Evolutionary conservation across 2,888 invertebrate species (phyloP).

Genomic region (Thecocarcelia acutangulata): DNA sequence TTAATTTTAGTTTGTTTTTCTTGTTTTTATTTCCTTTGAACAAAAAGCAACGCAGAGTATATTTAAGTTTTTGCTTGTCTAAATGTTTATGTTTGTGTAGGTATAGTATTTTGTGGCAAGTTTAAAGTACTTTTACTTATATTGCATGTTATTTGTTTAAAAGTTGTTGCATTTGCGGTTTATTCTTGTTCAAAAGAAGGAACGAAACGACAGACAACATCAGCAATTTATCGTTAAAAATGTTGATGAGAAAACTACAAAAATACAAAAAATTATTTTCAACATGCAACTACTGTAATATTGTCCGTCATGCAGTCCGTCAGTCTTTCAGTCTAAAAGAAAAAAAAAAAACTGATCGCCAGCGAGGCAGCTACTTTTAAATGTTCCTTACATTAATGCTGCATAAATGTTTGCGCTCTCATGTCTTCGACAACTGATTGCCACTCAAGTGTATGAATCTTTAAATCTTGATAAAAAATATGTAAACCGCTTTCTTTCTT

Average conservation of each 20-base stretch:
- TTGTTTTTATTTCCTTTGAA: conserved; percentile 6
- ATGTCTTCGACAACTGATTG: neutral
- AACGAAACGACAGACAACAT: conserved; percentile 24
- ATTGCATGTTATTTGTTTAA: conserved; percentile 56
- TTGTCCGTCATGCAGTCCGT: conserved; percentile 37
- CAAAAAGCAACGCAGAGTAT: conserved; percentile 8
- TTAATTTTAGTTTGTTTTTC: neutral
- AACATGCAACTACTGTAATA: conserved; percentile 56
- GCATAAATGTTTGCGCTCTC: neutral
- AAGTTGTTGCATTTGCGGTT: conserved; percentile 58
- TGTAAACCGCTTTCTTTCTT: conserved; percentile 7
- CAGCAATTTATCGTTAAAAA: conserved; percentile 40
- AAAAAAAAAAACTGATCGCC: conserved; percentile 44
- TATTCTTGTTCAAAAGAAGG: conserved; percentile 52
- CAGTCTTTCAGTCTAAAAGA: conserved; percentile 7
- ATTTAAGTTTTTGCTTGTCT: conserved; percentile 10
- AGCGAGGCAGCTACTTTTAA: conserved; percentile 47
- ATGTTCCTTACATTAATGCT: conserved; percentile 22
- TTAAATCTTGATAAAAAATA: conserved; percentile 57
- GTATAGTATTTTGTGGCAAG: conserved; percentile 56
- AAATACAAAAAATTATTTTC: conserved; percentile 27
- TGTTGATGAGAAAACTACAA: conserved; percentile 61
- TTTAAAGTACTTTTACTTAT: conserved; percentile 68
- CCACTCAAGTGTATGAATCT: conserved; percentile 60
- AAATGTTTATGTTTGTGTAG: conserved; percentile 1